Base-by-base conservation (phyloP, 2,888 invertebrate genomes). In the Steinernema scapterisci region DNA sequence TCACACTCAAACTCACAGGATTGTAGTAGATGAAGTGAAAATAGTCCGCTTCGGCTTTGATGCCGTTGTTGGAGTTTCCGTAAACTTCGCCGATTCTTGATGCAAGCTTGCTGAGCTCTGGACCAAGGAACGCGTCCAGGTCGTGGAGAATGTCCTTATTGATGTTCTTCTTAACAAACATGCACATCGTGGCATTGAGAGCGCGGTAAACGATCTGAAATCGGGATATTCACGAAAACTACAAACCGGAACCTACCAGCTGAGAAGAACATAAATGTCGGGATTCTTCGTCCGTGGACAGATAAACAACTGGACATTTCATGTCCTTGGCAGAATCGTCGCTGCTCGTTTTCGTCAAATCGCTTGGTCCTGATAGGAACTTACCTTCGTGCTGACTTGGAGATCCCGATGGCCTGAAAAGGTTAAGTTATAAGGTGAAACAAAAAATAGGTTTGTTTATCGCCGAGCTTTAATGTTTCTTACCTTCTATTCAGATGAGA, bases 111-210 rank as follows among this genome's bases (percentile, higher is more conserved):
- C 74, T 56, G 46, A 78, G 45, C 71, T 84, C 80, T 0, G 81
- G 76, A n/a, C 82, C 83, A n/a, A 86, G 71, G 70, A 82, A 85
- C 9, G 77, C 77, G 73, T 82, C 81, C 7, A 86, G 79, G 23
- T 81, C 79, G 23, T 81, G 71, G 16, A 84, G 63, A 1, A 82
- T 54, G 27, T 80, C 78, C 43, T 75, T 75, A 23, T 70, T 73
- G 16, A 74, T 73, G 45, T 21, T 23, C 21, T 54, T 70, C 31
- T 82, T 88, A 1, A 94, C 90, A 85, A 95, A 92, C 74, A 95
- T 91, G 87, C 94, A 94, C 45, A 95, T 90, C 31, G 94, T 93
- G 5, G 94, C 93, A 89, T 93, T 94, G 63, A 94, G 89, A 6
- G 93, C 92, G 80, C 94, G 91, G 88, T 96, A 96, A 27, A 94